These are phyloP conservation scores for Ophion obscuratus DNA, from an alignment of 2,888 invertebrate species.

Conservation along the genomic window DNA sequence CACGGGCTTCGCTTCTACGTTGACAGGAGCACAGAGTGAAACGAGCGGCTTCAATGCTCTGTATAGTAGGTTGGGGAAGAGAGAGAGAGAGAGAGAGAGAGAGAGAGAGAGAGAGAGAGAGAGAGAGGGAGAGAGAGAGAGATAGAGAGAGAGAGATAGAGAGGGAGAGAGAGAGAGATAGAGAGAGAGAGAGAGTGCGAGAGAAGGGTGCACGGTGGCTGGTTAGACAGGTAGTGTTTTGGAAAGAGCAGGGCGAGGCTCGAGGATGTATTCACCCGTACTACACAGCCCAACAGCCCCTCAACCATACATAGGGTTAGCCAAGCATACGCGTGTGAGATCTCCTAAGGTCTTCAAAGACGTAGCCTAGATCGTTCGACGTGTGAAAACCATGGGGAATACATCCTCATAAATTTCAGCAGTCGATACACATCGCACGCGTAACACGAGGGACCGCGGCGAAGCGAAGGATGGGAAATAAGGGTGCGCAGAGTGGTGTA, in stretches of 20 bases:
- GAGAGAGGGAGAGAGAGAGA: no score
- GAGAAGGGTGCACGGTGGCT: slow-evolving; percentile 40
- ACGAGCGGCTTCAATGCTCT: slow-evolving; percentile 39
- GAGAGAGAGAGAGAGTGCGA: no score
- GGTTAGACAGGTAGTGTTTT: slow-evolving; percentile 62
- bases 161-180: no score
- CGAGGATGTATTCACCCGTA: not conserved
- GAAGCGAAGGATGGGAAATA: slow-evolving; percentile 10
- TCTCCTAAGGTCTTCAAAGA: not conserved
- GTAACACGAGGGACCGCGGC: not conserved
- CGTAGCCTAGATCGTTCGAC: not conserved
- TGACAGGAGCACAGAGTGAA: slow-evolving; percentile 26
- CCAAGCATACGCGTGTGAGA: not conserved
- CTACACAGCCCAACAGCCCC: not conserved
- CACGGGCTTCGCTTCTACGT: slow-evolving; percentile 28
- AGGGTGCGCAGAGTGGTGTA: slow-evolving; percentile 46
- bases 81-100: not conserved
- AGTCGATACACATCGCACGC: slow-evolving; percentile 3
- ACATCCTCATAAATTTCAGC: not conserved
- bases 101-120: slow-evolving; percentile 15
- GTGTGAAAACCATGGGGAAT: not conserved
- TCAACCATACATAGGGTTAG: not conserved
- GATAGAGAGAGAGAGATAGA: not conserved
- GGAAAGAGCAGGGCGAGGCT: slow-evolving; percentile 61
- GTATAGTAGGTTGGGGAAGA: slow-evolving; percentile 26